Evolutionary conservation across 2,888 invertebrate genomes (phyloP), one percentile per base, ranked within the genome.

Genomic region (Volucella zonaria): DNA sequence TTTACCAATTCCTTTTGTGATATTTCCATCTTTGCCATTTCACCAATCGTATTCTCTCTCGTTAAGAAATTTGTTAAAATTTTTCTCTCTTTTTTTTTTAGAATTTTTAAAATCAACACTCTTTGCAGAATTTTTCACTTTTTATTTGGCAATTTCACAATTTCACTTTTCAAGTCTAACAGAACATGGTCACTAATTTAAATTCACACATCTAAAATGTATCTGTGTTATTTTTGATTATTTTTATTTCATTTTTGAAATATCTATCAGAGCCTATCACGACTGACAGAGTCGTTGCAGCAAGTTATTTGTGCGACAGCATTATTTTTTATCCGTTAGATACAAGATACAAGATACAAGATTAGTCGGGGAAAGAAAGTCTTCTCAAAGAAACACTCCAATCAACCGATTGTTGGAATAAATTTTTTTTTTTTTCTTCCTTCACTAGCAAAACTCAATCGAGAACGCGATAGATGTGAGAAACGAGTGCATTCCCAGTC

Each of bases 1-100:
- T 15, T 85, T 81, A 85, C 85, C 85, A 80, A 58, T 73, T 85
- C 85, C 49, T 85, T 85, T 68, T 62, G 76, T 8, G 73, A 49
- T 58, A 85, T 77, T 80, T 85, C 85, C 47, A 85, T 18, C 18
- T 68, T 61, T 14, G 67, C 67, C 61, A 62, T 71, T 40, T 31
- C 67, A 9, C 11, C 71, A 38, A 9, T 59, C 43, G 23, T 9
- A 54, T 14, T 42, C 14, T 58, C 11, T 15, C 3, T 47, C 10
- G 31, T 45, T n/a, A 62, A n/a, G 31, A 31, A 31, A 1, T 31
- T 31, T 31, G 6, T 31, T 31, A 6, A n/a, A 31, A 31, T 31
- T 23, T 1, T 23, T 23, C 18, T 1, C 18, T 31, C 31, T 31
- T 31, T 1, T 31, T 31, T 31, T 31, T 31, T 31, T 31, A 31